Conservation (phyloP, 2,797 vertebrate species). For the Liparis tanakae region DNA sequence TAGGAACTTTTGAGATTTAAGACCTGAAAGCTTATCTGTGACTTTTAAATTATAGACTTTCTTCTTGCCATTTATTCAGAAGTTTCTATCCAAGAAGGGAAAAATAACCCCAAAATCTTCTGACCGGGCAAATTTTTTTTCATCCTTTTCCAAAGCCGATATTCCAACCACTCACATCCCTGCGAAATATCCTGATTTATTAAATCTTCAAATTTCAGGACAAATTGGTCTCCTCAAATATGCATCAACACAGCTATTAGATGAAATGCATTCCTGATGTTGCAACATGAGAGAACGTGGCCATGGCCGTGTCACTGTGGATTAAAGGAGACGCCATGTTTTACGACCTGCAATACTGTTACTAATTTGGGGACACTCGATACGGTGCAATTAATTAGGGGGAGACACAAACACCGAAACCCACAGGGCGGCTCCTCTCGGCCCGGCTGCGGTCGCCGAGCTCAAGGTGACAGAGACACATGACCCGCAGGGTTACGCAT, state of each 20-base stretch:
- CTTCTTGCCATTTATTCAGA: constrained; percentile 55
- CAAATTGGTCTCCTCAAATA: constrained; percentile 78
- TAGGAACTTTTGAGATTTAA: constrained; percentile 26
- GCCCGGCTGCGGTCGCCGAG: constrained; percentile 18
- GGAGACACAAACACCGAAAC: constrained; percentile 59
- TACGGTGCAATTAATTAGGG: constrained; percentile 63
- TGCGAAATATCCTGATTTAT: constrained; percentile 76
- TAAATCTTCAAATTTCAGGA: constrained; percentile 79
- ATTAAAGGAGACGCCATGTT: constrained; percentile 71
- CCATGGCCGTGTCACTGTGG: constrained; percentile 65
- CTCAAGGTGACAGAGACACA: constrained; percentile 73
- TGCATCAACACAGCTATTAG: constrained; percentile 67
- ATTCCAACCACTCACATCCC: constrained; percentile 64
- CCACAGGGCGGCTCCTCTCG: constrained; percentile 40
- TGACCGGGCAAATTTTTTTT: constrained; percentile 59
- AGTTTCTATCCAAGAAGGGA: constrained; percentile 43
- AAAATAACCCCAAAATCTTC: constrained; percentile 53
- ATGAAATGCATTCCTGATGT: constrained; percentile 77
- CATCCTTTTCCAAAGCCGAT: constrained; percentile 69
- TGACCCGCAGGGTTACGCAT: constrained; percentile 61
- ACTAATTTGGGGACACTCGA: constrained; percentile 76
- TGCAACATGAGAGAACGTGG: constrained; percentile 67
- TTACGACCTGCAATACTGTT: constrained; percentile 74
- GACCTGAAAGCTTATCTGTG: constrained; percentile 56
- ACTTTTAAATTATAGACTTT: constrained; percentile 57